Conservation (phyloP, 2,113 vertebrate species). For the Dunckerocampus dactyliophorus region DNA sequence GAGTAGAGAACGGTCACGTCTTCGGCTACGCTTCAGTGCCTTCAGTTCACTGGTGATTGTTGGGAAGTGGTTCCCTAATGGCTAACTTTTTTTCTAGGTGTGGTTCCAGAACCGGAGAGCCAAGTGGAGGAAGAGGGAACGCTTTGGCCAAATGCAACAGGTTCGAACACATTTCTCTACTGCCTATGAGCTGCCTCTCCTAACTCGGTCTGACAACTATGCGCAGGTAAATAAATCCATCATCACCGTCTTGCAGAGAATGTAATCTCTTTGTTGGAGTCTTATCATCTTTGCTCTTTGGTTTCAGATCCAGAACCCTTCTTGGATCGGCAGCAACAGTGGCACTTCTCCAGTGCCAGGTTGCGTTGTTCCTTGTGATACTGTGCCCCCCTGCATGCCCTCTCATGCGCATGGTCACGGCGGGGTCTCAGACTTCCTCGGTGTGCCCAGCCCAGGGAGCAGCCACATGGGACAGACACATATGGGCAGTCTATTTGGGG, state of each 20-base stretch:
- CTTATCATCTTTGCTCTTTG: conserved; percentile 1
- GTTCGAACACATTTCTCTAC: conserved; percentile 93
- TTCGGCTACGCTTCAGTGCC: background rate
- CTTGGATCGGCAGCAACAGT: conserved; percentile 86
- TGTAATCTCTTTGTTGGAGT: background rate
- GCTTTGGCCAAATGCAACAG: conserved; percentile 96
- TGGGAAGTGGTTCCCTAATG: conserved; percentile 23
- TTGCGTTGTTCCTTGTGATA: conserved; percentile 90
- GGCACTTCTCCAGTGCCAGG: conserved; percentile 85
- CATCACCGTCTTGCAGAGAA: background rate
- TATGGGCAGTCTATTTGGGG: conserved; percentile 87
- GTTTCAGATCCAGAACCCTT: conserved; percentile 89
- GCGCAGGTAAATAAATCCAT: conserved; percentile 78
- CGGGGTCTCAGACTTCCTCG: conserved; percentile 85
- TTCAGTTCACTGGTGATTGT: background rate
- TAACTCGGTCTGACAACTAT: conserved; percentile 90
- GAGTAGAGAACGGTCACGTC: conserved; percentile 4
- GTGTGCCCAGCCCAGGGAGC: conserved; percentile 78
- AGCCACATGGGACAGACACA: conserved; percentile 92
- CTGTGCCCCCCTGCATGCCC: conserved; percentile 90
- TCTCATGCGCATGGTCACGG: conserved; percentile 82
- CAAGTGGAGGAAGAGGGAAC: conserved; percentile 93
- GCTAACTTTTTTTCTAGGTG: conserved; percentile 71
- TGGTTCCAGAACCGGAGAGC: conserved; percentile 96
- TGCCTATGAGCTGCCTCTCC: conserved; percentile 86